These are phyloP conservation scores for Spondyliosoma cantharus DNA, from an alignment of 2,797 vertebrate genomes.

Conservation along the genomic window DNA sequence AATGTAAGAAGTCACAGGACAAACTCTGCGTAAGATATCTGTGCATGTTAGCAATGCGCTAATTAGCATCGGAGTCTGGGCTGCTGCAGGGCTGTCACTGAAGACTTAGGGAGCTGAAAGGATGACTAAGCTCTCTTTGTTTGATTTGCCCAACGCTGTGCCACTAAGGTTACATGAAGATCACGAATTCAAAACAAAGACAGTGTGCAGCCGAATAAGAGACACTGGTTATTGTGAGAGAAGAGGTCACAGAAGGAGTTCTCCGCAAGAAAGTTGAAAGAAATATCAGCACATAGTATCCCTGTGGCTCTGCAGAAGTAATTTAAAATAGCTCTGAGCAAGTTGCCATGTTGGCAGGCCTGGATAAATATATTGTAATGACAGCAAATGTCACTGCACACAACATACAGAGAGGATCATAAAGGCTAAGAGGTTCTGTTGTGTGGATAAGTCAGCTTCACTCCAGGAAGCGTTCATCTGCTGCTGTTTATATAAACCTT, in stretches of 20 bases:
- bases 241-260: background rate
- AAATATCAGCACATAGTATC: background rate
- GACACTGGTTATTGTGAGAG: background rate
- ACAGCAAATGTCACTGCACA: slow-evolving; percentile 14
- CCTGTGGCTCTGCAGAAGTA: background rate
- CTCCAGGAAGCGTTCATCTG: background rate
- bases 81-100: slow-evolving; percentile 18
- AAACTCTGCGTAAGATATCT: slow-evolving; percentile 3
- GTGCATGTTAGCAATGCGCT: background rate
- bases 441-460: background rate
- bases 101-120: slow-evolving; percentile 14
- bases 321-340: slow-evolving; percentile 5
- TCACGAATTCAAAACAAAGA: slow-evolving; percentile 29
- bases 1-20: background rate
- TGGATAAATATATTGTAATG: background rate
- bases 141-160: slow-evolving; percentile 17
- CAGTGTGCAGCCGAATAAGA: background rate
- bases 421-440: background rate
- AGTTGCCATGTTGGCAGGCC: background rate
- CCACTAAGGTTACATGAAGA: slow-evolving; percentile 18
- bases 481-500: background rate
- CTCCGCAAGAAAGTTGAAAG: background rate
- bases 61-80: slow-evolving; percentile 25
- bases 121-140: slow-evolving; percentile 34
- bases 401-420: background rate